Evolutionary conservation across 2,113 vertebrate genomes (phyloP), one percentile per base, ranked within the genome.

Genomic region (Ammodytes marinus): DNA sequence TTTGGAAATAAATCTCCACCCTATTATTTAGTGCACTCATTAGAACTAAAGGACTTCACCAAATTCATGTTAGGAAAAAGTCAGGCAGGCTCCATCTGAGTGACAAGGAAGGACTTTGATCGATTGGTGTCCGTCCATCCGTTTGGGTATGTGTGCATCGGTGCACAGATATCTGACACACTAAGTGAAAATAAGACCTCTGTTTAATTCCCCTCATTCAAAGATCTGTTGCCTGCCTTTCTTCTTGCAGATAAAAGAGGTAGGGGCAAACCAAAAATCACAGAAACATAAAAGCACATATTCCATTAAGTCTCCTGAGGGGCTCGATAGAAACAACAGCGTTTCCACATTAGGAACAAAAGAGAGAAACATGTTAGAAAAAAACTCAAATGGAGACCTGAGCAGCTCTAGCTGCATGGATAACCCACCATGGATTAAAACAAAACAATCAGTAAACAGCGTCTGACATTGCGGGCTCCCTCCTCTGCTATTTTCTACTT

Each of bases 391-490:
- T 58, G 71, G 85, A 89, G 84, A 86, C 79, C 82, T 69, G 84
- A 79, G 66, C 72, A 59, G 85, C 79, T 80, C 86, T 53, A 75
- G 88, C 86, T 90, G 87, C 84, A 86, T 86, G 85, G 87, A 90
- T 83, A 93, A 89, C 86, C 83, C 87, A 89, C 80, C 80, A 68
- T 74, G 85, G 88, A 91, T 90, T 89, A 91, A 85, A 84, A 90
- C 68, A 88, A 87, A 88, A 89, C 86, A 91, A 92, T 90, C 90
- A 84, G 86, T 84, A 85, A 88, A 88, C 69, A 86, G 79, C 77
- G 64, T 79, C 77, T 70, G 69, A 89, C 66, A 61, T 53, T 6
- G 77, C 71, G 50, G 40, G 82, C 79, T 81, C 79, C 82, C 80
- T 84, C 61, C 83, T 81, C 79, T 85, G 83, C 78, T 88, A 69